These are phyloP conservation scores for Hirtodrosophila confusa DNA, from an alignment of 2,888 invertebrate species.

Conservation along the genomic window DNA sequence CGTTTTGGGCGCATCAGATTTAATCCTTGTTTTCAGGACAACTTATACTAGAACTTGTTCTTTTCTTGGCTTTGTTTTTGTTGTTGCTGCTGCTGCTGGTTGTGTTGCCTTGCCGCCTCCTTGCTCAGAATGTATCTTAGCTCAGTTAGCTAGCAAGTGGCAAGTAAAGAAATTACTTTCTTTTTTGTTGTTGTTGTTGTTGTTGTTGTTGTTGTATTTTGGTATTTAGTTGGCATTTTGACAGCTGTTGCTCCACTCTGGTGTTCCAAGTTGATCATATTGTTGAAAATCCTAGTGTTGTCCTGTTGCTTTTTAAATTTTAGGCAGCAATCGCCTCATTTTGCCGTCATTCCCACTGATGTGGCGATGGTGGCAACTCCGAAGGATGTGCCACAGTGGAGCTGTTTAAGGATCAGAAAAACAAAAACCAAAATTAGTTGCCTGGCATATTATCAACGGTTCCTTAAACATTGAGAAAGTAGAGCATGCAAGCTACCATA, in stretches of 20 bases:
- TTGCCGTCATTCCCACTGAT: conserved; percentile 97
- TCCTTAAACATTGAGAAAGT: conserved; percentile 12
- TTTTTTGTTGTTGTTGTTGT: not conserved
- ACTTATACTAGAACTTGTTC: not conserved
- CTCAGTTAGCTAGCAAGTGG: conserved; percentile 7
- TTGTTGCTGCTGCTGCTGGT: conserved; percentile 12
- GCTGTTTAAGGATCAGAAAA: conserved; percentile 85
- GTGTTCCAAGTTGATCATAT: not conserved
- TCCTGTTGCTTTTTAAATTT: conserved; percentile 75
- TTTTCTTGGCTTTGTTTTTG: not conserved
- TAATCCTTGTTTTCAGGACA: conserved; percentile 24
- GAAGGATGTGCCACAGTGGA: conserved; percentile 98
- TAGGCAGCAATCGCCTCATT: conserved; percentile 85
- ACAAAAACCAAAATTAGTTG: conserved; percentile 22
- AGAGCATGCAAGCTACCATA: conserved; percentile 47
- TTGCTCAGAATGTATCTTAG: conserved; percentile 15
- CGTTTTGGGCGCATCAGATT: conserved; percentile 47
- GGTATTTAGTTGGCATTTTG: not conserved
- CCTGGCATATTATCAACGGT: not conserved
- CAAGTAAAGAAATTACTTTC: not conserved
- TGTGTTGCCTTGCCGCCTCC: conserved; percentile 20
- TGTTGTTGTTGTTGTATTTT: too few species aligned
- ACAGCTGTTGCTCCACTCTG: not conserved
- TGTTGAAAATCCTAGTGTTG: conserved; percentile 16
- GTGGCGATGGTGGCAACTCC: conserved; percentile 98